These are phyloP conservation scores for Nudaria mundana DNA, from an alignment of 2,888 invertebrate species.

Conservation along the genomic window DNA sequence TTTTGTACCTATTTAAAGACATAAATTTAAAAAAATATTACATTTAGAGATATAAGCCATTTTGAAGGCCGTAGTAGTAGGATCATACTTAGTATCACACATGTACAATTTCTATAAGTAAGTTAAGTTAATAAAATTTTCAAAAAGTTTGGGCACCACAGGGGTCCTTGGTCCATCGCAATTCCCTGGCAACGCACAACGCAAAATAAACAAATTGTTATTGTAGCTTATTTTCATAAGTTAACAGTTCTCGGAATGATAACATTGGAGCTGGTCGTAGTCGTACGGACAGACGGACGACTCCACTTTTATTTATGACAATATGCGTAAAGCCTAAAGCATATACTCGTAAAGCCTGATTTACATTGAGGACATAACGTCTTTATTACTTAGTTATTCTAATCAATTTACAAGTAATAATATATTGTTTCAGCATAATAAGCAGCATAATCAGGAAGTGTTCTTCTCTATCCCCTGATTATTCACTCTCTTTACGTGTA, in stretches of 20 bases:
- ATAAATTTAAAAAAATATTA: too few species aligned
- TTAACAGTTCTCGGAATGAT: constrained; percentile 61
- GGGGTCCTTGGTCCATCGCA: constrained; percentile 57
- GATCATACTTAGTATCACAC: too few species aligned
- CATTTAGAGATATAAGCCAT: too few species aligned
- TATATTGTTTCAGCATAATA: too few species aligned
- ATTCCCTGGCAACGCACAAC: constrained; percentile 69
- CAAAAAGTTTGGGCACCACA: constrained; percentile 45
- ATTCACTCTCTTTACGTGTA: too few species aligned
- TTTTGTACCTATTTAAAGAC: too few species aligned
- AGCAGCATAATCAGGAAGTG: too few species aligned
- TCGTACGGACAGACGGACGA: constrained; percentile 38
- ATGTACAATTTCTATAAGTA: too few species aligned
- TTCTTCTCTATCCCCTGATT: too few species aligned
- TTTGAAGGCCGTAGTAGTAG: too few species aligned
- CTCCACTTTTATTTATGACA: constrained; percentile 46
- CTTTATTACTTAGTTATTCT: constrained; percentile 19
- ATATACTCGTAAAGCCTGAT: constrained; percentile 14
- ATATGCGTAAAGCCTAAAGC: constrained; percentile 30
- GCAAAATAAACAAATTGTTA: constrained; percentile 78
- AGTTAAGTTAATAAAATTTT: not conserved
- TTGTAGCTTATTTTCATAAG: constrained; percentile 80
- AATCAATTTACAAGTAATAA: constrained; percentile 10
- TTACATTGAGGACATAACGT: constrained; percentile 24
- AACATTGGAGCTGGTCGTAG: constrained; percentile 28